These are phyloP conservation scores for Hirtodrosophila trivittata DNA, from an alignment of 2,888 invertebrate species.

Conservation along the genomic window DNA sequence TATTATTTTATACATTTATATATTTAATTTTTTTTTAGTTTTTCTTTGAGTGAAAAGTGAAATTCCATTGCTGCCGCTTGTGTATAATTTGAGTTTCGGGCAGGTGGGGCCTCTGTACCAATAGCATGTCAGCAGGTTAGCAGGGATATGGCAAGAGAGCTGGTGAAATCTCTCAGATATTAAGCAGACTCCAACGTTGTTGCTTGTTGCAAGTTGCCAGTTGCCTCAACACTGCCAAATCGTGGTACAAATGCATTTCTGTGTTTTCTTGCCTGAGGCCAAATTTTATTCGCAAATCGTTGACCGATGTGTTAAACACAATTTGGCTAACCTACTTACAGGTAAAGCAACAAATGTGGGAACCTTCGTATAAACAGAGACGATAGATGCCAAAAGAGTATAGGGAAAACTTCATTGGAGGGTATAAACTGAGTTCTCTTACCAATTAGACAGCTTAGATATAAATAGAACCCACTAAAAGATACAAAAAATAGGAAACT, in stretches of 20 bases:
- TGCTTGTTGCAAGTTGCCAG: conserved; percentile 7
- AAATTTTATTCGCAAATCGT: conserved; percentile 43
- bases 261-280: conserved; percentile 20
- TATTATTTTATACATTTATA: conserved; percentile 31
- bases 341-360: too few relatives aligned
- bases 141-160: conserved; percentile 71
- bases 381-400: too few relatives aligned
- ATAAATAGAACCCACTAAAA: too few relatives aligned
- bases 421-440: too few relatives aligned
- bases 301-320: conserved; percentile 34
- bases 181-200: conserved; percentile 6
- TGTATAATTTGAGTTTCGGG: conserved; percentile 26
- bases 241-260: conserved; percentile 48
- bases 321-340: too few relatives aligned
- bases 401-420: too few relatives aligned
- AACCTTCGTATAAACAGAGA: too few relatives aligned
- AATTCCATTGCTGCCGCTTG: conserved; percentile 54
- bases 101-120: conserved; percentile 34
- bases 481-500: not conserved
- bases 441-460: too few relatives aligned
- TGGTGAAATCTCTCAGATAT: conserved; percentile 62
- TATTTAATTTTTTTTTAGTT: conserved; percentile 36
- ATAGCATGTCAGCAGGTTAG: conserved; percentile 75
- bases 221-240: conserved; percentile 21
- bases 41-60: conserved; percentile 70